These are phyloP conservation scores for Ctenodactylus gundi DNA, from an alignment of 2,113 vertebrate species.

Conservation along the genomic window DNA sequence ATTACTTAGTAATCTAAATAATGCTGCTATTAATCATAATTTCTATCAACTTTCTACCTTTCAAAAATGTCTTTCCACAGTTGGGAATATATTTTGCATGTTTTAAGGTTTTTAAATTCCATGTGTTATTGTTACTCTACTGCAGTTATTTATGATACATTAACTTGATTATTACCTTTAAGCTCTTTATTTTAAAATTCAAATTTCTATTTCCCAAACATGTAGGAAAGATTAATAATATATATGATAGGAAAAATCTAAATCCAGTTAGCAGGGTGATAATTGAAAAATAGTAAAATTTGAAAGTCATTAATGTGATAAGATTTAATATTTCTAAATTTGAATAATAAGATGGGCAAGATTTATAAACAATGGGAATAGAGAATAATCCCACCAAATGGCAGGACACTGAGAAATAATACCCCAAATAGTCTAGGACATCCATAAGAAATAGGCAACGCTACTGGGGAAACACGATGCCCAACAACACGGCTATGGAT, in stretches of 20 bases:
- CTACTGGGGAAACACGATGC: background rate
- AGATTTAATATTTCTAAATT: too few relatives aligned
- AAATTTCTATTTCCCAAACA: background rate
- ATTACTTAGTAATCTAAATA: background rate
- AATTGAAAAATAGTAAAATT: background rate
- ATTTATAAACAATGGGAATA: background rate
- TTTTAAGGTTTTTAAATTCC: background rate
- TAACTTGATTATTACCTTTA: background rate
- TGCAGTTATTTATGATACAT: background rate
- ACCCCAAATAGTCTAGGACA: fast-evolving
- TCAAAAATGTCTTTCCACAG: background rate
- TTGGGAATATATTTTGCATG: background rate
- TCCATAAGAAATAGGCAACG: background rate
- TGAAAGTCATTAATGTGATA: background rate
- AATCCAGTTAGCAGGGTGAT: background rate
- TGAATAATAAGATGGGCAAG: background rate
- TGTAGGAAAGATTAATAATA: background rate
- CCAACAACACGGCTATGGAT: background rate
- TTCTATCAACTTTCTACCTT: background rate
- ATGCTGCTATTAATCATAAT: background rate
- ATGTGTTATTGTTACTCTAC: background rate
- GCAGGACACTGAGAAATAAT: background rate
- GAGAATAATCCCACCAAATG: background rate
- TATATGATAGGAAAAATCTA: background rate
- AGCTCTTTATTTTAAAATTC: background rate